Conservation (phyloP, 2,888 invertebrate genomes). For the Baronia brevicornis region DNA sequence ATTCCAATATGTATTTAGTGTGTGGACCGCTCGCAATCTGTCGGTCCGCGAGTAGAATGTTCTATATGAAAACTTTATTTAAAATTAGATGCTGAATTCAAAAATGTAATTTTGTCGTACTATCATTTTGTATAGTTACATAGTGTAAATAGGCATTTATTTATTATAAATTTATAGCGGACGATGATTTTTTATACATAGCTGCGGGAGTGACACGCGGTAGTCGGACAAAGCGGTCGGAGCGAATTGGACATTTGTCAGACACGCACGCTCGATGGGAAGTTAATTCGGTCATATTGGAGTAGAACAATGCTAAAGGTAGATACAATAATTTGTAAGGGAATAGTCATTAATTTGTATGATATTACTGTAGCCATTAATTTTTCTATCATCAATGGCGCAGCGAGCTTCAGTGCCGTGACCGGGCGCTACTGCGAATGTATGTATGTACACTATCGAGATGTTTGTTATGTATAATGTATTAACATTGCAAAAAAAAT, state of each 20-base stretch:
- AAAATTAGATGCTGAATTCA: conserved; percentile 66
- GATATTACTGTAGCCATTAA: conserved; percentile 74
- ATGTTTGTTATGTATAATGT: conserved; percentile 75
- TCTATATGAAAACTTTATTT: conserved; percentile 59
- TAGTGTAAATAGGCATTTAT: conserved; percentile 77
- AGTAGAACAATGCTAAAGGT: conserved; percentile 73
- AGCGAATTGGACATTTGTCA: conserved; percentile 57
- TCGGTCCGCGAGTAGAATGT: conserved; percentile 51
- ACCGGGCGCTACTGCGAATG: conserved; percentile 40
- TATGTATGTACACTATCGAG: conserved; percentile 70
- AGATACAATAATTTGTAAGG: conserved; percentile 73
- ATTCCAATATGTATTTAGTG: conserved; percentile 57
- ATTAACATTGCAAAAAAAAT: conserved; percentile 75
- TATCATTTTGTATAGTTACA: conserved; percentile 75
- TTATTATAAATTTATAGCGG: conserved; percentile 75
- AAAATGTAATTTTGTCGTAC: conserved; percentile 70
- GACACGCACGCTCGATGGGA: conserved; percentile 56
- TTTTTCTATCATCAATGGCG: conserved; percentile 68
- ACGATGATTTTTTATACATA: conserved; percentile 69
- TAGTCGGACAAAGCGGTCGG: conserved; percentile 54
- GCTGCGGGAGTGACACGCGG: conserved; percentile 66
- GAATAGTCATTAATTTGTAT: conserved; percentile 77
- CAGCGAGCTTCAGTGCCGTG: conserved; percentile 34
- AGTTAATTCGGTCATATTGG: conserved; percentile 64
- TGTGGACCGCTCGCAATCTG: conserved; percentile 29